Evolutionary conservation across 1,140 invertebrate species (phyloP), one percentile per base, ranked within the genome.

Genomic region (Nasonia giraulti): DNA sequence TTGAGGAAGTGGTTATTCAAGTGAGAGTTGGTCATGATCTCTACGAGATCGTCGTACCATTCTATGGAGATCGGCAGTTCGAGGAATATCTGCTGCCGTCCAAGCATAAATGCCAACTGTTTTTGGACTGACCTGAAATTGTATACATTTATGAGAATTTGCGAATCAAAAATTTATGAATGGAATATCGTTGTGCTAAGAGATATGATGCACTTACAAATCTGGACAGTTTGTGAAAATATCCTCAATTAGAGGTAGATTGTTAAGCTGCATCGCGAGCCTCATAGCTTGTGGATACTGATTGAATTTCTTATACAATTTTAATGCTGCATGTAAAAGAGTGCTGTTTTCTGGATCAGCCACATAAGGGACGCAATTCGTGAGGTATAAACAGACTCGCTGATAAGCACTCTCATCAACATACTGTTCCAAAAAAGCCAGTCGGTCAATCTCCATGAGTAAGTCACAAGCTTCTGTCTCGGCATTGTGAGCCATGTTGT

Each of bases 381-480:
- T 97, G 37, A 99, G 94, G 93, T 99, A 99, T 0, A 99, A 94
- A 91, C 99, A 99, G 5, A 99, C 99, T 89, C 99, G 94, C 11
- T 96, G 95, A 93, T 99, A 99, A 79, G 98, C 98, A 91, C 97
- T 96, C 90, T 97, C 95, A 91, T 99, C 98, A 86, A 99, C 98
- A 91, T 98, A 98, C 75, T 98, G 94, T 76, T 97, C 95, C 0
- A 99, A 93, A 20, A 99, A 92, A 90, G 99, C 97, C 40, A 99
- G 93, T 82, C 95, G 94, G 91, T 99, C 99, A 87, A 99, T 98
- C 94, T 99, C 99, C 97, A 99, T 99, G 0, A 99, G 93, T 27
- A 99, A 94, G 94, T 99, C 99, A 92, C 99, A 99, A 1, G 99
- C 99, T 93, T 99, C 99, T 0, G 99, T 98, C 94, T 99, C 99